Evolutionary conservation across 2,888 invertebrate species (phyloP).

Genomic region (Fissipunctia ypsillon): DNA sequence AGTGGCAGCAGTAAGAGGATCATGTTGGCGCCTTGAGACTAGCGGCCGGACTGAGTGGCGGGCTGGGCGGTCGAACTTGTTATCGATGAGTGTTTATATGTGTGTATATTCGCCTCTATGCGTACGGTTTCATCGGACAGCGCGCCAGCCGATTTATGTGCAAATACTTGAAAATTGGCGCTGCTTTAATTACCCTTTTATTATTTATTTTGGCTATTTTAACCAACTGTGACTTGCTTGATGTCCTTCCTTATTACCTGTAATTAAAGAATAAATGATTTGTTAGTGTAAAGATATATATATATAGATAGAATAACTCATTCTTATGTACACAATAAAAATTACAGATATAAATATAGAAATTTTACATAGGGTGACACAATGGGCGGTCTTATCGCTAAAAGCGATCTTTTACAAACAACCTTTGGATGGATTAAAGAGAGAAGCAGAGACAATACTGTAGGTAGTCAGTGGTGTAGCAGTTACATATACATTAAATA

Average conservation of each 20-base stretch:
- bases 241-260: slow-evolving; percentile 9
- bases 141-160: not conserved
- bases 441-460: too few species aligned
- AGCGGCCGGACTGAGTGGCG: slow-evolving; percentile 38
- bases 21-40: slow-evolving; percentile 58
- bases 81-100: slow-evolving; percentile 23
- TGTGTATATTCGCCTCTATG: not conserved
- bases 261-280: slow-evolving; percentile 9
- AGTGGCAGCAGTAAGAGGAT: slow-evolving; percentile 61
- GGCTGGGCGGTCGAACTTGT: not conserved
- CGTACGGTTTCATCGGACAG: not conserved
- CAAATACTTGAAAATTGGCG: not conserved
- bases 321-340: too few species aligned
- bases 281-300: not conserved
- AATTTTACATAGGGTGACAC: too few species aligned
- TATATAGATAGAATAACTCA: too few species aligned
- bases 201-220: not conserved
- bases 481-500: too few species aligned
- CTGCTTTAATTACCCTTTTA: not conserved
- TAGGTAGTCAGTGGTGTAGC: too few species aligned
- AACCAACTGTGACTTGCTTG: not conserved
- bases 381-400: too few species aligned
- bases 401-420: too few species aligned
- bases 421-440: too few species aligned
- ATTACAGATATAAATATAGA: too few species aligned